phyloP scores from a whole-genome alignment of 2,888 invertebrate genomes.

The Unio pictorum region DNA sequence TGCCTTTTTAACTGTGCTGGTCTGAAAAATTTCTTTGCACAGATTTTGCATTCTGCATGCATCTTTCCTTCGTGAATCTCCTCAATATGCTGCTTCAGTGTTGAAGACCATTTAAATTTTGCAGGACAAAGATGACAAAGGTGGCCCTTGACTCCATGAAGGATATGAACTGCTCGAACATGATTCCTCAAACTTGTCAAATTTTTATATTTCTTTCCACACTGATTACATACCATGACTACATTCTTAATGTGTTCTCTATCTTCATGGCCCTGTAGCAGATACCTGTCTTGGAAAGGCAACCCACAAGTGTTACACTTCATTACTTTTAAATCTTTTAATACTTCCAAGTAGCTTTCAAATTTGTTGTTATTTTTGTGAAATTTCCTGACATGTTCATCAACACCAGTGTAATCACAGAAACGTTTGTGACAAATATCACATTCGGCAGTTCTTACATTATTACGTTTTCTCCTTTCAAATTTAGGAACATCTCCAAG shows the following conservation, averaged over 20 bases:
- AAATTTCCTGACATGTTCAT: constrained; percentile 42
- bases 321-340: constrained; percentile 30
- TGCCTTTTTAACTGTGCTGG: constrained; percentile 48
- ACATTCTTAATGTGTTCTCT: constrained; percentile 25
- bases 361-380: constrained; percentile 30
- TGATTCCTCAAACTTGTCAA: constrained; percentile 42
- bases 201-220: constrained; percentile 44
- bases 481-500: constrained; percentile 10
- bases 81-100: constrained; percentile 51
- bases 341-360: constrained; percentile 37
- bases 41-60: constrained; percentile 38
- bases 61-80: constrained; percentile 47
- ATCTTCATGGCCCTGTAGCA: constrained; percentile 37
- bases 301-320: constrained; percentile 37
- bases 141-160: constrained; percentile 18
- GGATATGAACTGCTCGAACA: constrained; percentile 35
- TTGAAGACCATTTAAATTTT: constrained; percentile 43
- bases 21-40: constrained; percentile 47
- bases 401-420: constrained; percentile 43
- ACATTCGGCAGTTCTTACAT: constrained; percentile 28
- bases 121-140: constrained; percentile 48
- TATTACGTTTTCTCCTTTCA: constrained; percentile 25
- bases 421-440: constrained; percentile 45
- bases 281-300: constrained; percentile 27
- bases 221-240: constrained; percentile 29